Evolutionary conservation across 2,113 vertebrate species (phyloP).

Genomic region (Progne subis): DNA sequence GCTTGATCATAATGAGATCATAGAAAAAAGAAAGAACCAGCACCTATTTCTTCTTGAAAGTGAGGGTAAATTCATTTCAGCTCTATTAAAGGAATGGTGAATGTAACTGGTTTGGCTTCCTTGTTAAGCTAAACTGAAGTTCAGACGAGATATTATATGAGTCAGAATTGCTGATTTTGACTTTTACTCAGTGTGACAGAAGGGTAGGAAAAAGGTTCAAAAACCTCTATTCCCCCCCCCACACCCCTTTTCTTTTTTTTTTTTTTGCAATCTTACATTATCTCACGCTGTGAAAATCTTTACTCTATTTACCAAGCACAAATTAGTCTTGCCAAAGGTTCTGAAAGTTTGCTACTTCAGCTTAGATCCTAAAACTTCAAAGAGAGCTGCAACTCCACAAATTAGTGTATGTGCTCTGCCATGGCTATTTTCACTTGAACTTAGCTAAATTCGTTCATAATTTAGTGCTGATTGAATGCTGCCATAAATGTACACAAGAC

Average conservation of each 20-base stretch:
- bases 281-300: constrained; percentile 71
- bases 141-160: constrained; percentile 53
- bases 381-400: constrained; percentile 56
- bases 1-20: constrained; percentile 49
- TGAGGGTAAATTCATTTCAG: constrained; percentile 47
- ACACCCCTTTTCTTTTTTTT: too few relatives aligned
- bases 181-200: constrained; percentile 57
- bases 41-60: constrained; percentile 64
- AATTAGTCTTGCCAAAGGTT: constrained; percentile 74
- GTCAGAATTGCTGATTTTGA: constrained; percentile 66
- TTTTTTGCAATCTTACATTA: constrained; percentile 15
- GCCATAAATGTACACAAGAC: constrained; percentile 73
- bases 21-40: constrained; percentile 32
- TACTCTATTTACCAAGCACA: constrained; percentile 76
- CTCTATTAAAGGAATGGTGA: constrained; percentile 44
- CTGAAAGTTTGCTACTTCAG: constrained; percentile 65
- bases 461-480: constrained; percentile 79
- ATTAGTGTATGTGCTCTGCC: constrained; percentile 35
- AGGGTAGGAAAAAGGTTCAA: constrained; percentile 31
- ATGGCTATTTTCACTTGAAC: constrained; percentile 70
- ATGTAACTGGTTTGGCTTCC: constrained; percentile 40
- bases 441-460: constrained; percentile 79
- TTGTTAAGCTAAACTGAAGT: constrained; percentile 48
- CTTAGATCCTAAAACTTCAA: constrained; percentile 67
- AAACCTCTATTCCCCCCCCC: not conserved